Evolutionary conservation across 1,140 invertebrate genomes (phyloP), one percentile per base, ranked within the genome.

Genomic region (Aphelenchoides fujianensis): DNA sequence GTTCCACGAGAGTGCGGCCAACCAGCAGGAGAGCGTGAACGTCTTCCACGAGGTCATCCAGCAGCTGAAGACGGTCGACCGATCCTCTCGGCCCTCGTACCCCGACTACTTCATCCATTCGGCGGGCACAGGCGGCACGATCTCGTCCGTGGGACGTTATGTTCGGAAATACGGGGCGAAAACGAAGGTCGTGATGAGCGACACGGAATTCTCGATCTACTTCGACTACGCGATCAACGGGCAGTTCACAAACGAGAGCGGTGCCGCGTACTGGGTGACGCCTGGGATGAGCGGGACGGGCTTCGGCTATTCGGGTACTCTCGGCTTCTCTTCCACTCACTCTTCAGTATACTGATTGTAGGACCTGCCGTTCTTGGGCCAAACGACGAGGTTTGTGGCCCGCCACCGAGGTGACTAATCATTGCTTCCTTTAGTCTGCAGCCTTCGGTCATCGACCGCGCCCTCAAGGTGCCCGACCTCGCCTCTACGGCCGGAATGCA

Each of bases 401-500:
- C 23, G 34, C 41, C 7, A 12, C n/a, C n/a, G n/a, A n/a, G n/a
- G n/a, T n/a, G n/a, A n/a, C n/a, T n/a, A n/a, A n/a, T n/a, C n/a
- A n/a, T n/a, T n/a, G n/a, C n/a, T n/a, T n/a, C n/a, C 75, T 71
- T 23, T 63, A 77, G 77, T 52, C 53, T 79, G 23, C 55, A 66
- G n/a, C 69, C 74, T 1, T 62, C 68, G 23, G 76, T 75, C 1
- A 75, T 80, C 36, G 77, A 81, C 62, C 55, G 72, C 23, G 74
- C 78, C 1, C 23, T 82, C 3, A 80, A 80, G 70, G 61, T 80
- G 0, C 79, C 79, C 9, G 79, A 80, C 35, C 55, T 80, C 19
- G 79, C 76, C 12, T 74, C 71, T 2, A 81, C 77, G 1, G 79
- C 79, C 5, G 79, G 76, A 0, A 81, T 80, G 79, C 69, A 74